Evolutionary conservation across 2,113 vertebrate genomes (phyloP).

Genomic region (Trogon surrucura): DNA sequence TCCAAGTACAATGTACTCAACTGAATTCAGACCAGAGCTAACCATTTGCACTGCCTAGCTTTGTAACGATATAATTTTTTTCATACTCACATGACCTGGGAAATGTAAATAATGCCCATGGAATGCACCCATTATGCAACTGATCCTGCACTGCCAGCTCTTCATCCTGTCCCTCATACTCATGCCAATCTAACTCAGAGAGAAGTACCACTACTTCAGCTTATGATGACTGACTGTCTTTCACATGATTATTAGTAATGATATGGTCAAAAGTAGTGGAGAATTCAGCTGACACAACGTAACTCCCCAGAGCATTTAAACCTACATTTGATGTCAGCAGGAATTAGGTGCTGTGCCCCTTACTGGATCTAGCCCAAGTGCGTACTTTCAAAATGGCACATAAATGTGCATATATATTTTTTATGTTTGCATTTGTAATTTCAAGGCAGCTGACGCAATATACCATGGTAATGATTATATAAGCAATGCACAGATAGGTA

Average conservation of each 20-base stretch:
- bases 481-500: background rate
- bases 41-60: background rate
- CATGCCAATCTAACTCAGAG: background rate
- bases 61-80: background rate
- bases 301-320: background rate
- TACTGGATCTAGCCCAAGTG: background rate
- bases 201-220: background rate
- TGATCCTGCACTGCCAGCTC: background rate
- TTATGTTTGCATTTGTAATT: background rate
- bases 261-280: background rate
- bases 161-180: background rate
- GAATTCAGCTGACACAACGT: background rate
- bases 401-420: conserved; percentile 24
- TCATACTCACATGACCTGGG: background rate
- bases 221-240: background rate
- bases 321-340: background rate
- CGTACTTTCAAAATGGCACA: background rate
- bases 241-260: background rate
- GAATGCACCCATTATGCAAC: accelerated
- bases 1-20: background rate
- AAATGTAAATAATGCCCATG: background rate
- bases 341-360: background rate
- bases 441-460: background rate
- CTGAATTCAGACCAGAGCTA: background rate
- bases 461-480: background rate